Conservation (phyloP, 2,888 invertebrate species). For the Melangyna quadrimaculata region DNA sequence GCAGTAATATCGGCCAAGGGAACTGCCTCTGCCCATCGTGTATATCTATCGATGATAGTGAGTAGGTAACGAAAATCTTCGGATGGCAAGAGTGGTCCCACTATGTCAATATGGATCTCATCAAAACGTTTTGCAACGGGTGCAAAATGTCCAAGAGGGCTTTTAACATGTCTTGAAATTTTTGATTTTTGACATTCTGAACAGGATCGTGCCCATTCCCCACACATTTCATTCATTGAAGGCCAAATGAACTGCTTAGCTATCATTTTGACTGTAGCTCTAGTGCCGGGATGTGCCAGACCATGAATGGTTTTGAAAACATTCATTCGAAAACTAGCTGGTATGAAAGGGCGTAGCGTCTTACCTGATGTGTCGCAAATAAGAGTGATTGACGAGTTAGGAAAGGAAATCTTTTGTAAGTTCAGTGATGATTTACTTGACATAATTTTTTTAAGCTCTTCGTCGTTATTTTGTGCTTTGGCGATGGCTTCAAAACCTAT, state of each 20-base stretch:
- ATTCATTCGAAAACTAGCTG: neutral
- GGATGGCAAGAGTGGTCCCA: neutral
- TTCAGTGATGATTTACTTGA: neutral
- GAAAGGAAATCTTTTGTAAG: neutral
- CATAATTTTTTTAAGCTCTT: conserved; percentile 24
- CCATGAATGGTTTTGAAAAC: neutral
- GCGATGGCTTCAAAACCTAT: conserved; percentile 35
- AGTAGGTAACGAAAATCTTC: conserved; percentile 3
- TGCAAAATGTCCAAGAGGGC: neutral
- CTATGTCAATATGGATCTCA: conserved; percentile 19
- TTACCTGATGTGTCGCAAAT: neutral
- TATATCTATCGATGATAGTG: conserved; percentile 27
- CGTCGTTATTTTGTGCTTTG: conserved; percentile 40
- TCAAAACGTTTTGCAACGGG: conserved; percentile 5
- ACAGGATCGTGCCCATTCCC: conserved; percentile 5
- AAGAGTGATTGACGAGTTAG: neutral
- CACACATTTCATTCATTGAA: neutral
- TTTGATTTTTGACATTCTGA: conserved; percentile 11
- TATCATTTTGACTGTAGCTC: neutral
- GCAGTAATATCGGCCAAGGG: conserved; percentile 1
- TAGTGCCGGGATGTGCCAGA: neutral
- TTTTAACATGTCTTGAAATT: conserved; percentile 19
- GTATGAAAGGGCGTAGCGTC: neutral
- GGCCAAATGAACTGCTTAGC: conserved; percentile 12
- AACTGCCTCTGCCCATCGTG: conserved; percentile 29